A percentile compares a stretch with the other conserved stretches of the same genome.
These are phyloP conservation scores for Orchestia grillus DNA, from an alignment of 1,140 invertebrate genomes.

Conservation along the genomic window DNA sequence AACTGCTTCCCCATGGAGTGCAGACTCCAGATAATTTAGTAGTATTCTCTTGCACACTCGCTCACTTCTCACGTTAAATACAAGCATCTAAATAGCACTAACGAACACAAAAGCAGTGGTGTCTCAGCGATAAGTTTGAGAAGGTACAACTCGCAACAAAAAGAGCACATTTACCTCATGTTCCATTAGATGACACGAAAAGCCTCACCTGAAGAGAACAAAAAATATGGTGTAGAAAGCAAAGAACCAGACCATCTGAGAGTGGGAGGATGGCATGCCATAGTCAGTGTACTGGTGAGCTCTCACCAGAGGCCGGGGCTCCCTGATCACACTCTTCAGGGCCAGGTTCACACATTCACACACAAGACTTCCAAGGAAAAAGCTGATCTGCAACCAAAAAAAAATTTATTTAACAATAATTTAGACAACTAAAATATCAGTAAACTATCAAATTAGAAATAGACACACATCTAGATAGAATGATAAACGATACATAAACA, in stretches of 20 bases:
- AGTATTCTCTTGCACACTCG: no score
- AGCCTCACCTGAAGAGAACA: slow-evolving; percentile 84
- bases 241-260: slow-evolving; percentile 95
- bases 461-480: no score
- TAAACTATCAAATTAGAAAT: not conserved
- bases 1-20: no score
- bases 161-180: not conserved
- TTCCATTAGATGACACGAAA: not conserved
- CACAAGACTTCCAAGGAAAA: slow-evolving; percentile 83
- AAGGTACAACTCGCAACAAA: not conserved
- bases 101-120: not conserved
- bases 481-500: no score
- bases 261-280: slow-evolving; percentile 94
- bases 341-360: slow-evolving; percentile 86
- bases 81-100: not conserved
- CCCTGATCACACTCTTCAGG: slow-evolving; percentile 86
- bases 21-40: no score
- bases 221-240: slow-evolving; percentile 88
- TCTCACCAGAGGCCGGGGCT: slow-evolving; percentile 81
- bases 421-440: not conserved
- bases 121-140: not conserved
- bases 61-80: not conserved
- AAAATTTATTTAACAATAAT: not conserved
- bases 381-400: slow-evolving; percentile 78
- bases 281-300: slow-evolving; percentile 84